Evolutionary conservation across 2,888 invertebrate genomes (phyloP).

Genomic region (Caenorhabditis angaria): DNA sequence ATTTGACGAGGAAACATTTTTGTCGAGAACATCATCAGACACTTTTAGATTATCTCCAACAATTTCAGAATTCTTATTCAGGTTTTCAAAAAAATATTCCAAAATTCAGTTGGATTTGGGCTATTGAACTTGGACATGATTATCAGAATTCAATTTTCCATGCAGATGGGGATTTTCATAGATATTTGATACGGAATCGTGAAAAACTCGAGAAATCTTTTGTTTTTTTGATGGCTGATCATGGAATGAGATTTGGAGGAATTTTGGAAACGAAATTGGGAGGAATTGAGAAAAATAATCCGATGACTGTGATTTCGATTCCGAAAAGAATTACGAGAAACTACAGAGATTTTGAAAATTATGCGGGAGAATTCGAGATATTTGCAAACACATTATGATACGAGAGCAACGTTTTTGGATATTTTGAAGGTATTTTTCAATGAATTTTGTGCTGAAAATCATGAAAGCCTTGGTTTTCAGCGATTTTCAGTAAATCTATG

Average conservation of each 20-base stretch:
- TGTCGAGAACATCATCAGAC: constrained; percentile 51
- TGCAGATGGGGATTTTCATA: constrained; percentile 51
- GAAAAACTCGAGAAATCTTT: constrained; percentile 53
- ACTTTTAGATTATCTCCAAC: constrained; percentile 46
- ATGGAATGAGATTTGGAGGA: constrained; percentile 53
- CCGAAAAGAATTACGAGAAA: constrained; percentile 45
- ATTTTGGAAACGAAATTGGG: constrained; percentile 46
- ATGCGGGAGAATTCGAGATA: constrained; percentile 40
- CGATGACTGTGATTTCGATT: constrained; percentile 48
- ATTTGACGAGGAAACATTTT: constrained; percentile 33
- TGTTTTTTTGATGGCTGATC: constrained; percentile 57
- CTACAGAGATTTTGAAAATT: constrained; percentile 30
- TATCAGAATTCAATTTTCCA: constrained; percentile 48
- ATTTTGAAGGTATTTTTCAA: constrained; percentile 42
- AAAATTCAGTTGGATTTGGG: constrained; percentile 59
- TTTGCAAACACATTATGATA: constrained; percentile 54
- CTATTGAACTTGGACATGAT: constrained; percentile 53
- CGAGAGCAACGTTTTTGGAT: constrained; percentile 52
- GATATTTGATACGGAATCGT: constrained; percentile 45
- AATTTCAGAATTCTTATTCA: constrained; percentile 52
- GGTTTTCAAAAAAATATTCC: constrained; percentile 30
- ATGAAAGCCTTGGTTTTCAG: no score
- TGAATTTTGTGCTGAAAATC: no score
- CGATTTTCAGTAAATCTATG: no score
- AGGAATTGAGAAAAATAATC: constrained; percentile 55